phyloP scores from a whole-genome alignment of 2,113 vertebrate genomes.

The Pampusana beccarii region DNA sequence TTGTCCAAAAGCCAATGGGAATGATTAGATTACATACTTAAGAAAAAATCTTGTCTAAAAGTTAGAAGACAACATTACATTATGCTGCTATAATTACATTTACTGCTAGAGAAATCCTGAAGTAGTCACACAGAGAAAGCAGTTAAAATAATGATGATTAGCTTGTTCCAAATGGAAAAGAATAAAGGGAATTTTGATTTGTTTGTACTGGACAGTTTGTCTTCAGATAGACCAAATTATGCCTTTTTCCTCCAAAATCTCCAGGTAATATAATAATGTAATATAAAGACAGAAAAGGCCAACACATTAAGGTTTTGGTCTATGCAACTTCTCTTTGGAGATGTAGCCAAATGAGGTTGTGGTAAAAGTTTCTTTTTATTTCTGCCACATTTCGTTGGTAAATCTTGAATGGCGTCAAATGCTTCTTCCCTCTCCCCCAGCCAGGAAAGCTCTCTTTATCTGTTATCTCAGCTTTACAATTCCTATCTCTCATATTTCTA shows the following conservation, averaged over 20 bases:
- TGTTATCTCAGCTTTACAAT: neutral
- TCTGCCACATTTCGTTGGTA: neutral
- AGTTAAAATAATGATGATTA: neutral
- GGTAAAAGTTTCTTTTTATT: neutral
- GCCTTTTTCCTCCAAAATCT: neutral
- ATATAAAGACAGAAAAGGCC: neutral
- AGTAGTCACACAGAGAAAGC: neutral
- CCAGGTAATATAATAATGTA: neutral
- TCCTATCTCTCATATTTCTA: neutral
- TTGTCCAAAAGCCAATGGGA: neutral
- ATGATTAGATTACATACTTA: neutral
- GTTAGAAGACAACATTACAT: neutral
- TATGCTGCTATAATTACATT: neutral
- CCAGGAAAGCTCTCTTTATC: neutral
- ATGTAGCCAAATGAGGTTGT: neutral
- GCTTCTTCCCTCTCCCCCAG: neutral
- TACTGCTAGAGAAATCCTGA: neutral
- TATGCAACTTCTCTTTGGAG: neutral
- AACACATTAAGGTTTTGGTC: neutral
- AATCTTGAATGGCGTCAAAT: neutral
- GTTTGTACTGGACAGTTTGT: neutral
- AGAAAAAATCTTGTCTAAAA: neutral
- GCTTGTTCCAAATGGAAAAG: neutral
- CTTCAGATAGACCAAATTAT: neutral
- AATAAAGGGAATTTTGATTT: neutral